Conservation (phyloP, 2,113 vertebrate genomes). For the Notarius quadriscutis region DNA sequence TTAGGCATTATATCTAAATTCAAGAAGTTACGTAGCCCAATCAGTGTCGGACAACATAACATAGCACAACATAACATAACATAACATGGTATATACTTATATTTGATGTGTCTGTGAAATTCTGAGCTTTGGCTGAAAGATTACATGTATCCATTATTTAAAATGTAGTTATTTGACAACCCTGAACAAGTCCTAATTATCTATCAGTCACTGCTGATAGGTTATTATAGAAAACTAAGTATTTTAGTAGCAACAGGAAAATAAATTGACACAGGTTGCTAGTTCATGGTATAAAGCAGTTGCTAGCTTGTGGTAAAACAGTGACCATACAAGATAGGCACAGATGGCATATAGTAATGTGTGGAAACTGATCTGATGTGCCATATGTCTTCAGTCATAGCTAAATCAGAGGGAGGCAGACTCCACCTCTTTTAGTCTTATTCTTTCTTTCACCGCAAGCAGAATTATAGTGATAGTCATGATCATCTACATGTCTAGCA, state of each 20-base stretch:
- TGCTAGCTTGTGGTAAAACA: neutral
- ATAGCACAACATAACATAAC: too few relatives aligned
- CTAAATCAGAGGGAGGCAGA: constrained; percentile 40
- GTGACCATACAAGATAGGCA: constrained; percentile 33
- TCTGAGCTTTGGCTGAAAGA: neutral
- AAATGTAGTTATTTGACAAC: neutral
- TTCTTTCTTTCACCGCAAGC: constrained; percentile 29
- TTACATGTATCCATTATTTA: neutral
- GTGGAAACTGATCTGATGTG: constrained; percentile 44
- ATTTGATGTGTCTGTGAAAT: neutral
- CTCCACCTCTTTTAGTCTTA: constrained; percentile 26
- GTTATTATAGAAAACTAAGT: neutral
- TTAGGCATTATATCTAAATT: neutral
- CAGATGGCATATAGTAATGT: constrained; percentile 48
- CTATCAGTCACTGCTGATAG: neutral
- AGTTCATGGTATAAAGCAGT: neutral
- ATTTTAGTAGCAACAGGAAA: neutral
- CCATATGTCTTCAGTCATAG: constrained; percentile 53
- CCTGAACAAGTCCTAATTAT: neutral
- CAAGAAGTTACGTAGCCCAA: neutral
- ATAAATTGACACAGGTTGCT: neutral
- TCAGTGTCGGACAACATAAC: neutral
- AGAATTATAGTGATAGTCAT: constrained; percentile 42
- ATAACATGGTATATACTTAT: neutral
- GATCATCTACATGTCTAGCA: constrained; percentile 29